Evolutionary conservation across 64 coral and sea anemone species (phyloP), one percentile per base, ranked within the genome.

Genomic region (Platygyra sinensis): DNA sequence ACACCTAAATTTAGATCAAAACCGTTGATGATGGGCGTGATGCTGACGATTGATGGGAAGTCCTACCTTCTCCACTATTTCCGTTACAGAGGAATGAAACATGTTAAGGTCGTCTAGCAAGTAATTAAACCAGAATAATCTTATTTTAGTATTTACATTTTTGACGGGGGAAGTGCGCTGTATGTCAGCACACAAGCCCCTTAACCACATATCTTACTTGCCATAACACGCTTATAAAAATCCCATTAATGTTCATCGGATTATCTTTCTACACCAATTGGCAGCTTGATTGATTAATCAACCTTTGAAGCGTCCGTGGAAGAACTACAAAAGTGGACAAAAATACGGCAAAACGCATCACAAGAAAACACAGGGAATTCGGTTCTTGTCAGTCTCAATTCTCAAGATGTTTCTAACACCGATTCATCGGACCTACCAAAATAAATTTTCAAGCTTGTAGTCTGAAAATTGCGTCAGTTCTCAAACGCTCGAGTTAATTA

Each of bases 191-290:
- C 71, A 29, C 13, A 29, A 72, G 9, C 71, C 28, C 8, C 27
- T 76, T 76, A 76, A 76, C 65, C 18, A 42, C 19, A 76, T 51
- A 49, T 76, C 38, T 76, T 76, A 19, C n/a, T 50, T 79, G 46
- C 76, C 19, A 50, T 79, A 79, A 79, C 49, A 79, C n/a, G 76
- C 76, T 79, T 57, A 79, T 15, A 36, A 17, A 46, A 76, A 76
- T 76, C 74, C 39, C 49, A 49, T 76, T 49, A 76, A 5, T 46
- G 13, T 5, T 46, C 8, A 24, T 42, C 1, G 18, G 33, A 76
- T 76, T 50, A 69, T 8, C 25, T 10, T 11, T 7, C 0, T 69
- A 25, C 39, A 19, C 20, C 31, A 49, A 49, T 76, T 76, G 74
- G 32, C 15, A 22, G 2, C 20, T 20, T 24, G 39, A 22, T 51